Base-by-base conservation (phyloP, 2,888 invertebrate genomes). In the Acheta domesticus region DNA sequence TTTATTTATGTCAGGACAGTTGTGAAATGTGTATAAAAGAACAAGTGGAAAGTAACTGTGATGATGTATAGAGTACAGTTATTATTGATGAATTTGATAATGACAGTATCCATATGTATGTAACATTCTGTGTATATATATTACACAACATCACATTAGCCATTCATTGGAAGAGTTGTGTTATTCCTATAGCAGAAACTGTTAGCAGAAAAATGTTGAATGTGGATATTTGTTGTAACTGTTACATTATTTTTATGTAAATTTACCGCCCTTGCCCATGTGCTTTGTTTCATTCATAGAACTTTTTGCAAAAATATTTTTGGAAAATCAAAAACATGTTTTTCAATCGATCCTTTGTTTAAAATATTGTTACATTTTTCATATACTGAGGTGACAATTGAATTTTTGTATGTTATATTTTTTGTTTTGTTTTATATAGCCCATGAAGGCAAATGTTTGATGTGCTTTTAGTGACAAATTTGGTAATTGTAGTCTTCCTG, bases 1-100 rank as follows among this genome's bases (percentile, higher is more conserved):
- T 62, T 62, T 19, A 62, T 62, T 62, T 62, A 14, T 62, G 62
- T 62, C 62, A 62, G 62, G n/a, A 62, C 62, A 62, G 62, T 62
- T 19, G 14, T 62, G 62, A n/a, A 36, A 36, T 36, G 62, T 19
- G 62, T 62, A 62, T 14, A 19, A 62, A 62, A 62, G 62, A 62
- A n/a, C n/a, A 62, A 19, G 62, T 62, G 62, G 14, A 62, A 62
- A 62, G 62, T 62, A 62, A 62, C 62, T 62, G 62, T 62, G 62
- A 62, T 62, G 62, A 62, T 62, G 62, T 62, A 62, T 62, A n/a
- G 62, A 36, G 36, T 36, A 36, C 36, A 36, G 62, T 62, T 62
- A 19, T 62, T 62, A 62, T 62, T n/a, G n/a, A 62, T 62, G 14
- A 62, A 14, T 62, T 62, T 62, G 12, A 62, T 62, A 62, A 36